These are phyloP conservation scores for Plutomurus gul DNA, from an alignment of 1,140 invertebrate genomes.

Conservation along the genomic window DNA sequence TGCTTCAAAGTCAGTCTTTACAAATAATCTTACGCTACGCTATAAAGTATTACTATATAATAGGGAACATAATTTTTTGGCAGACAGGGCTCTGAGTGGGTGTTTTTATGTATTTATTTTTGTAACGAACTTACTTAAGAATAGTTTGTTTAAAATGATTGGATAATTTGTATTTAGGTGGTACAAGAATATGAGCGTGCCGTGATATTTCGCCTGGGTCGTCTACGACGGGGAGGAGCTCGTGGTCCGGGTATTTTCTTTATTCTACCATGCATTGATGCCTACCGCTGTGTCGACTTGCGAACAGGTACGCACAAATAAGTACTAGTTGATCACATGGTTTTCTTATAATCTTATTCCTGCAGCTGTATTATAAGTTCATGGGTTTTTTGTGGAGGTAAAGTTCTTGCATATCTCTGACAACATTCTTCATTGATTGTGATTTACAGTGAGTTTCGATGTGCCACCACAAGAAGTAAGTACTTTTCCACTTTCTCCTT, in stretches of 20 bases:
- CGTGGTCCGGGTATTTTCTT: slow-evolving; percentile 90
- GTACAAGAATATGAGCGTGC: slow-evolving; percentile 89
- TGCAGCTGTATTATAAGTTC: too few species aligned
- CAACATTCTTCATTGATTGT: background rate
- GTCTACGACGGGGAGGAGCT: slow-evolving; percentile 78
- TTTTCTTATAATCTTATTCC: background rate
- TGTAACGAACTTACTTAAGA: too few species aligned
- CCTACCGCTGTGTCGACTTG: slow-evolving; percentile 84
- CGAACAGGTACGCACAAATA: slow-evolving; percentile 65
- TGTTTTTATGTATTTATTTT: too few species aligned
- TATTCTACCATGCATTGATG: slow-evolving; percentile 87
- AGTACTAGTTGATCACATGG: too few species aligned
- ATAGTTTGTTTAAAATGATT: background rate
- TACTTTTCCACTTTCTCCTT: slow-evolving; percentile 35
- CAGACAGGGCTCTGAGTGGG: background rate
- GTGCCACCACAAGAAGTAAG: slow-evolving; percentile 92
- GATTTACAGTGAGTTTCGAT: slow-evolving; percentile 74
- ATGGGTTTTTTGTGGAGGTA: too few species aligned
- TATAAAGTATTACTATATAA: too few species aligned
- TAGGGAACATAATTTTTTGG: background rate
- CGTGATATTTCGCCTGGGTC: slow-evolving; percentile 85
- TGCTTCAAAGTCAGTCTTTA: slow-evolving; percentile 72
- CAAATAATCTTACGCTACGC: too few species aligned
- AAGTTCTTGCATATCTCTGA: too few species aligned
- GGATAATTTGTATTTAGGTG: slow-evolving; percentile 66